A percentile compares a stretch with the other conserved stretches of the same genome.
These are phyloP conservation scores for Gobio gobio DNA, from an alignment of 2,113 vertebrate species.

Conservation along the genomic window DNA sequence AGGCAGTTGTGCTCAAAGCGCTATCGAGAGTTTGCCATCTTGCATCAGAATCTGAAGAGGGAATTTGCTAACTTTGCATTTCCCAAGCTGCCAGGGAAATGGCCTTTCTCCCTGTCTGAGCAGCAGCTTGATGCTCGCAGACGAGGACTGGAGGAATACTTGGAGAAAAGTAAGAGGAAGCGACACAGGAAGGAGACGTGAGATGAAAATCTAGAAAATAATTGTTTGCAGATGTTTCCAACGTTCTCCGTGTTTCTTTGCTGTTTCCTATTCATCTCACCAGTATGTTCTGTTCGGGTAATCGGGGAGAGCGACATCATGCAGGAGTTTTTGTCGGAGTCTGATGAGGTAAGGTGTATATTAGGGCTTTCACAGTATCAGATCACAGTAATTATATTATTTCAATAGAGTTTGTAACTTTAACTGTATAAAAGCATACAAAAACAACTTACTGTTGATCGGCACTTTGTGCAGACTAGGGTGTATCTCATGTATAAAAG, in stretches of 20 bases:
- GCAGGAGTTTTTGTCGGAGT: slow-evolving; percentile 98
- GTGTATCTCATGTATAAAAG: too few relatives aligned
- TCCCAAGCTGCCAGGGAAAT: slow-evolving; percentile 94
- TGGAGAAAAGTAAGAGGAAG: slow-evolving; percentile 85
- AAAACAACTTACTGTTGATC: neutral
- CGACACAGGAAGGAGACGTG: neutral
- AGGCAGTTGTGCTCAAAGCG: slow-evolving; percentile 95
- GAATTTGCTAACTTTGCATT: slow-evolving; percentile 95
- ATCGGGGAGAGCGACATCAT: slow-evolving; percentile 98
- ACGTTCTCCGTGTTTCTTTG: neutral
- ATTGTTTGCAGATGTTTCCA: slow-evolving; percentile 17
- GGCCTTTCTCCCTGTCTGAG: slow-evolving; percentile 95
- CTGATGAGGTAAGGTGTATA: slow-evolving; percentile 86
- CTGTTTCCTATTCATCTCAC: neutral
- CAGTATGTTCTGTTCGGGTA: slow-evolving; percentile 94
- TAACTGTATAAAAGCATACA: neutral
- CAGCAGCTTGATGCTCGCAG: slow-evolving; percentile 93
- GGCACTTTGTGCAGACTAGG: too few relatives aligned
- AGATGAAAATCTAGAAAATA: slow-evolving; percentile 4
- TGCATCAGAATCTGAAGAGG: slow-evolving; percentile 95
- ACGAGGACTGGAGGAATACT: slow-evolving; percentile 92
- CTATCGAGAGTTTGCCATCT: slow-evolving; percentile 92
- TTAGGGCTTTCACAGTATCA: neutral
- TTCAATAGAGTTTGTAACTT: too few relatives aligned
- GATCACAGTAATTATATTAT: neutral